A percentile compares a stretch with the other conserved stretches of the same genome.
Evolutionary conservation across 2,888 invertebrate genomes (phyloP).

Genomic region (Steromphala cineraria): DNA sequence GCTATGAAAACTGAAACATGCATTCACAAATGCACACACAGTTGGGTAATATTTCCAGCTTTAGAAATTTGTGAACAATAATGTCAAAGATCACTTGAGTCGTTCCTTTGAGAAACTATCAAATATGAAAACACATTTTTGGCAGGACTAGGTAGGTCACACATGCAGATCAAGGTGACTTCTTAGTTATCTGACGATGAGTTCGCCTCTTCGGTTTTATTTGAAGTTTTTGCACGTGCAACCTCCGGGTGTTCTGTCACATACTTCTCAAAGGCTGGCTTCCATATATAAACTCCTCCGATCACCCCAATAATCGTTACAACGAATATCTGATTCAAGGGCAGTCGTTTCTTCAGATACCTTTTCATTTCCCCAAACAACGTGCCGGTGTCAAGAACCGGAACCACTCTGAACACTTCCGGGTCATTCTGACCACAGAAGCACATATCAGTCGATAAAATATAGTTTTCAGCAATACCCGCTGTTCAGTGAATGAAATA

Average conservation of each 20-base stretch:
- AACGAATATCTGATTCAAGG: constrained; percentile 19
- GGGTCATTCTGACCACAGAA: background rate
- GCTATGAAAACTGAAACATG: too few species aligned
- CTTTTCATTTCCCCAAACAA: constrained; percentile 20
- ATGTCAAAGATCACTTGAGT: too few species aligned
- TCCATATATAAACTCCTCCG: constrained; percentile 28
- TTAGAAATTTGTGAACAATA: too few species aligned
- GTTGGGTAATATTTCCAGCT: too few species aligned
- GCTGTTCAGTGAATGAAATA: too few species aligned
- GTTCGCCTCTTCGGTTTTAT: background rate
- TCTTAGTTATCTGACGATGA: too few species aligned
- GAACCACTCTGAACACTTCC: background rate
- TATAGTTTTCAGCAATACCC: background rate
- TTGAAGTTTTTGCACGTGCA: background rate
- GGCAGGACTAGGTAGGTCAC: too few species aligned
- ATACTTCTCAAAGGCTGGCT: constrained; percentile 20
- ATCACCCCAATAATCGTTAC: constrained; percentile 25
- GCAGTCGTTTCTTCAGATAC: constrained; percentile 20
- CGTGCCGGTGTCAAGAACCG: background rate
- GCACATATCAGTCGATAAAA: background rate
- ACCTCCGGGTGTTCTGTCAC: background rate
- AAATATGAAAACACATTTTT: too few species aligned
- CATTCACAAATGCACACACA: too few species aligned
- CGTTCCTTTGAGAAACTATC: too few species aligned
- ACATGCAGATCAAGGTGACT: too few species aligned